These are phyloP conservation scores for Ianthella basta DNA, from an alignment of 37 sponge, comb jelly and placozoan genomes.

Conservation along the genomic window DNA sequence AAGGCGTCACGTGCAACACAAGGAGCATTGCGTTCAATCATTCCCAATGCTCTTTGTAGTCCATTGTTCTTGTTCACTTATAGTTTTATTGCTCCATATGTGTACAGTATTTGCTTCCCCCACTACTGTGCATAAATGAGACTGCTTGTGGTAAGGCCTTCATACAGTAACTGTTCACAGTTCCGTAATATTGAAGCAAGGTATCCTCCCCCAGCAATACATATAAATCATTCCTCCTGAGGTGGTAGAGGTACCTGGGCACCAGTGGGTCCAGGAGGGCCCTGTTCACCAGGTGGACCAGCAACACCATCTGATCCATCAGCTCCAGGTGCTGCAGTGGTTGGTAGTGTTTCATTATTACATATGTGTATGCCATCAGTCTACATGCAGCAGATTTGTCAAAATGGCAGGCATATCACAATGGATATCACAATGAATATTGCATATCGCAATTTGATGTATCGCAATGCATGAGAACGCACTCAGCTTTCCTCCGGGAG, in stretches of 20 bases:
- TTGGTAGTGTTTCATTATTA: no score
- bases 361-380: no score
- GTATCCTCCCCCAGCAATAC: conserved; percentile 39
- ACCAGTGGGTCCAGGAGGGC: conserved; percentile 20
- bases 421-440: no score
- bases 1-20: conserved; percentile 58
- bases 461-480: no score
- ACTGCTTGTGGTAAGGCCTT: not conserved
- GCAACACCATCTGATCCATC: not conserved
- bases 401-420: no score
- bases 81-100: conserved; percentile 36
- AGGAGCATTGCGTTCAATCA: conserved; percentile 46
- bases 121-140: conserved; percentile 32
- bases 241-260: no score
- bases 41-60: no score
- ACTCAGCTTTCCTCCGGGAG: no score
- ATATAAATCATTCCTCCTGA: conserved; percentile 20
- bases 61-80: not conserved
- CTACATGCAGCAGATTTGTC: no score
- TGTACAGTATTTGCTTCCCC: conserved; percentile 51
- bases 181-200: conserved; percentile 33
- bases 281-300: conserved; percentile 6
- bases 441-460: no score
- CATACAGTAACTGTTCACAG: not conserved
- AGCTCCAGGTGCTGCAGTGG: no score